Base-by-base conservation (phyloP, 2,797 vertebrate species). In the Silurus aristotelis region DNA sequence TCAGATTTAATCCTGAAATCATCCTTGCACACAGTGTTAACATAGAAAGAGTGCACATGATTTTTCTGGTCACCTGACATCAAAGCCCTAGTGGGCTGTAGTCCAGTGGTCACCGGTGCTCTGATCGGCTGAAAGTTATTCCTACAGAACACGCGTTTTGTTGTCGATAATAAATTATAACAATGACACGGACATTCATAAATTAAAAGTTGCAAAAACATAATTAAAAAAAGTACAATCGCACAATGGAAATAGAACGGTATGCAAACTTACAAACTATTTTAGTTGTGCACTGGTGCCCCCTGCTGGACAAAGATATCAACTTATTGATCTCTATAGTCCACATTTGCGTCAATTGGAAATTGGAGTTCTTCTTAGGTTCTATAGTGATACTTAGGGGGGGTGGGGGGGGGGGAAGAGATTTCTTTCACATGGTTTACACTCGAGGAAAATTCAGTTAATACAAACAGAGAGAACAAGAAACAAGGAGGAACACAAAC, bases 141-240 rank as follows among this genome's bases (percentile, higher is more conserved):
- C 48, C 48, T 55, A 52, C 14, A 76, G 14, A 56, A 52, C 14
- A 17, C 27, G 3, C 20, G 17, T 5, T 38, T 60, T 4, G 81
- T 82, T 77, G 76, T 85, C 27, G 86, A 89, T 85, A 64, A 52
- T 88, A 88, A 90, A n/a, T 52, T 19, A 75, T 5, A 22, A 79
- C 72, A 84, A 56, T 70, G 82, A 87, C 31, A 76, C 56, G 55
- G 48, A 52, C 7, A 90, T 64, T 82, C 86, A 67, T 77, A 90
- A 91, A 82, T 85, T 6, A 89, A 79, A 83, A 89, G 92, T 93
- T 94, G 92, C 91, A 63, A 94, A 92, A 52, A 52, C 31, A n/a
- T n/a, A 52, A 52, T 52, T 52, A 80, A 91, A 43, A 61, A 10
- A 56, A 71, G 70, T 90, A 81, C 87, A 91, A 55, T 17, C 88